Evolutionary conservation across 1,140 invertebrate species (phyloP), one percentile per base, ranked within the genome.

Genomic region (Drosophila persimilis): DNA sequence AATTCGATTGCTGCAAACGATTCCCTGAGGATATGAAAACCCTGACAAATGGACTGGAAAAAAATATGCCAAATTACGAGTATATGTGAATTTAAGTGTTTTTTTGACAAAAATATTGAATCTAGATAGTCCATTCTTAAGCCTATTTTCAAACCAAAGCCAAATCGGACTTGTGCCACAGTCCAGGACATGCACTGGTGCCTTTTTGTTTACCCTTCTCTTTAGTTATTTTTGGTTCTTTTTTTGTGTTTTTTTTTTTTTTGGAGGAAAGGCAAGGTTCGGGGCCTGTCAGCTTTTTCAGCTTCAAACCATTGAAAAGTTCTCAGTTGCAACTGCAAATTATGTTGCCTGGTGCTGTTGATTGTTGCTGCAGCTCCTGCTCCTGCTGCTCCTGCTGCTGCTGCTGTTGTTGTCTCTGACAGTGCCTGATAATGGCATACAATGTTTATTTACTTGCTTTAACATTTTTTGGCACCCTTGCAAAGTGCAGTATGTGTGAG

Each of bases 391-490:
- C 22, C 13, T 17, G n/a, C 26, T 13, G 45, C 43, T 64, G 64
- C 41, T 39, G 47, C 5, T 70, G 56, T 35, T 45, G 60, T 46
- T 53, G 44, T 66, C 61, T 57, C 80, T 85, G 80, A 61, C 81
- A 57, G 67, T 62, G 73, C 62, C 80, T 86, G 80, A 85, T 85
- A 85, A 85, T 85, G 73, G 81, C 81, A 69, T 60, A 85, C 80
- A 86, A 85, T 85, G 80, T 85, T 85, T 85, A 80, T 85, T 85
- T 85, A 86, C 69, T 85, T 80, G 81, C 80, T 80, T 84, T 77
- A 84, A 85, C 62, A 76, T 70, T 85, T 85, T 53, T 39, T 39
- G 35, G 11, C 35, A 39, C 35, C 35, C 35, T 13, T 13, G 35
- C 35, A 13, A 11, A 39, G 35, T 39, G 35, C 5, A 13, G 35